Evolutionary conservation across 2,113 vertebrate species (phyloP), one percentile per base, ranked within the genome.

Genomic region (Corvus moneduloides): DNA sequence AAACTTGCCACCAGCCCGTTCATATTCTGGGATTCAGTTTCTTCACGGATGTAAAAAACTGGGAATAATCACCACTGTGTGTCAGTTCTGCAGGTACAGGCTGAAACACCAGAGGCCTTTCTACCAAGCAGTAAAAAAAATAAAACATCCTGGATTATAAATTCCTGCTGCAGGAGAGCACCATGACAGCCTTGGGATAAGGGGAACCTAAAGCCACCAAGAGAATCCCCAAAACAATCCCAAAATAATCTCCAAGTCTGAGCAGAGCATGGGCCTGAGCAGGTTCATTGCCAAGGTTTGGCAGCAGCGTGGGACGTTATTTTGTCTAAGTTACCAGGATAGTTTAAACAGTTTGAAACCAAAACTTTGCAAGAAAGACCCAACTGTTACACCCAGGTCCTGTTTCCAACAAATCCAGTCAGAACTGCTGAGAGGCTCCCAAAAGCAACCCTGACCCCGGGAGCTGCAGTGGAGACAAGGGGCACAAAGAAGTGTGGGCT

Each of bases 111-210:
- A 58, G 33, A 35, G 22, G 26, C 10, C 11, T 37, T 89, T 52
- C 46, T 41, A 39, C 13, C 32, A 32, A n/a, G 30, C 0, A 30
- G 28, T 32, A 54, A 62, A 37, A 37, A 4, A n/a, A 9, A 14
- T 6, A 35, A 22, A 14, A 5, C 51, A 81, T 52, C 16, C 48
- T 16, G 22, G 52, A 62, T 52, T 35, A 24, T 23, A 68, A 51
- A 48, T 28, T 75, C 1, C 9, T 55, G 67, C 58, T 27, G 30
- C n/a, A 41, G 22, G 32, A 52, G 5, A 49, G 37, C 4, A 43
- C 19, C 28, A 21, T 1, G 2, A n/a, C 16, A 54, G 61, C 24
- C 6, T 4, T 0, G 0, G 13, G 27, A 4, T 1, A 43, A 61
- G 7, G 11, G 37, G 51, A 75, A 72, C 44, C 27, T 73, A 44